Base-by-base conservation (phyloP, 2,888 invertebrate genomes). In the Hoplodrina ambigua region DNA sequence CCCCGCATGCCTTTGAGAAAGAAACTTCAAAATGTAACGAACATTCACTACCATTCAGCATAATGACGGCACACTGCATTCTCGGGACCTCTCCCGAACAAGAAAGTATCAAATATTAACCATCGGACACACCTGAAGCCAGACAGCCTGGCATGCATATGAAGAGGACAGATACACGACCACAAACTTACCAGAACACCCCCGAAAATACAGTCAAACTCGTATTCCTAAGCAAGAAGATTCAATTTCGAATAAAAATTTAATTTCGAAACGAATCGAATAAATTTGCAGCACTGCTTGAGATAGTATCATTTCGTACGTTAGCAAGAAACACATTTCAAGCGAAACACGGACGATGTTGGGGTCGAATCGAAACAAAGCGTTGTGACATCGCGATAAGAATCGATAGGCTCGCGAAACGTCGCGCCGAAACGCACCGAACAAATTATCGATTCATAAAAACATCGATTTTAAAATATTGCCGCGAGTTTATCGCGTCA, bases 401-500 rank as follows among this genome's bases (percentile, higher is more conserved):
- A 84, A 95, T 95, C 95, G 91, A 93, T 93, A 91, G 93, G 91
- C 91, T 93, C 93, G 94, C 92, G 92, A 94, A 93, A 93, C 93
- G 94, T 92, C 94, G 94, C 94, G 91, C 94, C 94, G 90, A 94
- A 95, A 94, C 93, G 92, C 90, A 89, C 91, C 92, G 93, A 94
- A 93, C 95, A 96, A 96, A 95, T 96, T 95, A 96, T 95, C 94
- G 94, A 96, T 95, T 95, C 94, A 95, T 95, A 95, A 95, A 95
- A 96, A 95, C 94, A 95, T 95, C 94, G 94, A 94, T 95, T 94
- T 93, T 93, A 93, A 95, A 94, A 94, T 94, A 94, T 94, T 92
- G 91, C 92, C 86, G 91, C 87, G 89, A 89, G 91, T 88, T 91
- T 91, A 89, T 92, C 92, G 94, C 91, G 92, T 93, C 93, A 92